These are phyloP conservation scores for Holacanthella duospinosa DNA, from an alignment of 2,888 invertebrate genomes.

Conservation along the genomic window DNA sequence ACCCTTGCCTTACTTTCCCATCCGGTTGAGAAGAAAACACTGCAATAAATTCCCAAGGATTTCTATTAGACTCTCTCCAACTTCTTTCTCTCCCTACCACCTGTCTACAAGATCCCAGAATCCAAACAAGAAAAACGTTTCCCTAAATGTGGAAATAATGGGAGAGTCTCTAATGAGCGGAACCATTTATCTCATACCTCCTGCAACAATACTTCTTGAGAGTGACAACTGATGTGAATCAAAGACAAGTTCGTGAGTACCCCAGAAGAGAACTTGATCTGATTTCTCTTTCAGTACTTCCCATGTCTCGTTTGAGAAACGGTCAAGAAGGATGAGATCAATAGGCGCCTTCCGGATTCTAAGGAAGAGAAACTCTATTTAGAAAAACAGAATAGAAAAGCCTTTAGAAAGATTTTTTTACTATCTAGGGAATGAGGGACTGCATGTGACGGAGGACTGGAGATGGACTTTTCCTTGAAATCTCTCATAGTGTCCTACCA, in stretches of 20 bases:
- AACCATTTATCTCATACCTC: conserved; percentile 8
- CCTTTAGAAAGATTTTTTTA: no score
- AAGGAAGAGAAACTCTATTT: conserved; percentile 5
- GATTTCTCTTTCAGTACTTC: background rate
- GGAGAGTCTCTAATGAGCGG: background rate
- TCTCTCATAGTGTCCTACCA: no score
- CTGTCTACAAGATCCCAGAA: background rate
- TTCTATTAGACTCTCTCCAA: background rate
- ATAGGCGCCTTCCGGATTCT: conserved; percentile 17
- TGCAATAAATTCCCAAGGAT: background rate
- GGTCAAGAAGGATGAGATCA: conserved; percentile 15
- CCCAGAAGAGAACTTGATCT: conserved; percentile 5
- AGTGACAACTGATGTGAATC: no score
- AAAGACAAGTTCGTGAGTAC: no score
- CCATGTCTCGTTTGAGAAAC: conserved; percentile 1
- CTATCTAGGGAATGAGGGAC: no score
- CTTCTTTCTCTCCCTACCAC: background rate
- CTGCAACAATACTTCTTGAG: background rate
- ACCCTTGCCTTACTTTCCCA: background rate
- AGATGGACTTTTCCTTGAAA: no score
- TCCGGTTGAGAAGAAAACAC: background rate
- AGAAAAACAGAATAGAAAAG: no score
- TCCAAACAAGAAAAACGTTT: background rate
- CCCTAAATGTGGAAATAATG: no score
- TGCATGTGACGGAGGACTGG: no score